Evolutionary conservation across 2,113 vertebrate species (phyloP).

Genomic region (Prochilodus magdalenae): DNA sequence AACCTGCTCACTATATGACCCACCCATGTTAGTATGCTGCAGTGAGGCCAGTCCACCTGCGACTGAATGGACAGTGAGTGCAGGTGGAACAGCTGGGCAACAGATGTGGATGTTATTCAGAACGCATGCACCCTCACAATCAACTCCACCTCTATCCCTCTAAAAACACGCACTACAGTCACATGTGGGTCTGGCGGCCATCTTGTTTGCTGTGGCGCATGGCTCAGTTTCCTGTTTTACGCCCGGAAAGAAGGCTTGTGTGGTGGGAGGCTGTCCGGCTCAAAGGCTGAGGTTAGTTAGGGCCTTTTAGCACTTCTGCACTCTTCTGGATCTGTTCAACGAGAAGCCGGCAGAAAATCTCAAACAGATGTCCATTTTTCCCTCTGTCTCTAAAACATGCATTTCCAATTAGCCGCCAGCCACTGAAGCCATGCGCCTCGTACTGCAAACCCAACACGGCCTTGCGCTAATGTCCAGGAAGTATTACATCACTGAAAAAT

Average conservation of each 20-base stretch:
- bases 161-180: neutral
- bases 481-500: slow-evolving; percentile 59
- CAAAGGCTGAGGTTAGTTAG: slow-evolving; percentile 47
- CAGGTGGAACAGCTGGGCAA: slow-evolving; percentile 48
- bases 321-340: slow-evolving; percentile 47
- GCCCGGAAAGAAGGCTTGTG: neutral
- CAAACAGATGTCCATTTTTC: slow-evolving; percentile 61
- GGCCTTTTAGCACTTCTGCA: slow-evolving; percentile 48
- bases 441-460: slow-evolving; percentile 39
- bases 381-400: slow-evolving; percentile 55
- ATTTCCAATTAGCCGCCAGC: slow-evolving; percentile 61
- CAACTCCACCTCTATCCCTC: neutral
- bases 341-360: slow-evolving; percentile 53
- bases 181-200: slow-evolving; percentile 11
- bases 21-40: neutral
- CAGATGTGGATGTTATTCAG: slow-evolving; percentile 28
- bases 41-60: slow-evolving; percentile 31
- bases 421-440: slow-evolving; percentile 41
- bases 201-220: slow-evolving; percentile 36
- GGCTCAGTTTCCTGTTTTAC: slow-evolving; percentile 13
- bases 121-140: neutral
- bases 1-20: slow-evolving; percentile 13
- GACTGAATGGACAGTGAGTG: slow-evolving; percentile 16
- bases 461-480: slow-evolving; percentile 57
- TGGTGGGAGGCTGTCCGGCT: slow-evolving; percentile 28